These are phyloP conservation scores for Choreutis nemorana DNA, from an alignment of 2,888 invertebrate species.

Conservation along the genomic window DNA sequence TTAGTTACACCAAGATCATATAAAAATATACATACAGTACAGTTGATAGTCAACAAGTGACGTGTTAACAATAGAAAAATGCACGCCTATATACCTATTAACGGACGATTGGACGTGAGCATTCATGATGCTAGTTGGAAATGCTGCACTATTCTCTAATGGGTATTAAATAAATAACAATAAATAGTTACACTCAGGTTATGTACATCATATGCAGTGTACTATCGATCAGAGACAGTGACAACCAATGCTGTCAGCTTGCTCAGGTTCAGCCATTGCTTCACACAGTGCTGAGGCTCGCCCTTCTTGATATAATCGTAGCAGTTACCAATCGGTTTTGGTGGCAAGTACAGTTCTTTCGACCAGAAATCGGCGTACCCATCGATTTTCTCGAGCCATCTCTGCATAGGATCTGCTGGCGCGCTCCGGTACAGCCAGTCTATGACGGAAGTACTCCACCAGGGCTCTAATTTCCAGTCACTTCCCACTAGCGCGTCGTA, in stretches of 20 bases:
- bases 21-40: conserved; percentile 13
- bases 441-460: conserved; percentile 31
- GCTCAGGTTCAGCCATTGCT: conserved; percentile 33
- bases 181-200: too few relatives aligned
- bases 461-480: conserved; percentile 31
- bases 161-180: too few relatives aligned
- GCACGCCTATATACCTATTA: too few relatives aligned
- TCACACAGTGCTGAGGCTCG: conserved; percentile 18
- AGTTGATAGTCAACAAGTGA: conserved; percentile 6
- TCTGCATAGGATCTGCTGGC: conserved; percentile 36
- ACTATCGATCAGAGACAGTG: conserved; percentile 36
- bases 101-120: too few relatives aligned
- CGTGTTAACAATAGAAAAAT: too few relatives aligned
- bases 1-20: conserved; percentile 10
- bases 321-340: not conserved
- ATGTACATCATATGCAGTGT: not conserved
- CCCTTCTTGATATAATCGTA: conserved; percentile 2
- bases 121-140: too few relatives aligned
- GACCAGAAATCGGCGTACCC: conserved; percentile 24
- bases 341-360: conserved; percentile 6
- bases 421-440: conserved; percentile 45
- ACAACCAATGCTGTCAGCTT: conserved; percentile 27
- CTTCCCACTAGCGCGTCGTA: conserved; percentile 19
- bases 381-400: conserved; percentile 40
- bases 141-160: too few relatives aligned